Evolutionary conservation across 2,113 vertebrate genomes (phyloP), one percentile per base, ranked within the genome.

Genomic region (Malurus melanocephalus): DNA sequence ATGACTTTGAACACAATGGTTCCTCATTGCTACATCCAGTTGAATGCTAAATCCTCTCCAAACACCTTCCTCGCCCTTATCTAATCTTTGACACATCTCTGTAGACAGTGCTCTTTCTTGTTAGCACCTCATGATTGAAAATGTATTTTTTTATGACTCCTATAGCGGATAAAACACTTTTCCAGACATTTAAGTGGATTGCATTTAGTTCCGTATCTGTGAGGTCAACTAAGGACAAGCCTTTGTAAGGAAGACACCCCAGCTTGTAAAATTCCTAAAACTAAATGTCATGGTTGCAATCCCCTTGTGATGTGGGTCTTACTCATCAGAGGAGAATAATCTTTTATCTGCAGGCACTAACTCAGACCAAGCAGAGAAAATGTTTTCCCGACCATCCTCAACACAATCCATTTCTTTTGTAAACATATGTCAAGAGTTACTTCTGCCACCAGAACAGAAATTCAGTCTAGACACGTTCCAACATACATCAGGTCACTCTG

Each of bases 331-430:
- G 42, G 19, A 87, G 84, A 93, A 53, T 5, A 76, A 51, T 20
- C 53, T 79, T 87, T 81, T 28, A 43, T 69, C 64, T 82, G 32
- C 48, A 85, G 43, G 48, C 51, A 80, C 14, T 53, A 82, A 68
- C 69, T 85, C 83, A 80, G 79, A 82, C 14, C 33, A 76, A 80
- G 67, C 35, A 21, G 38, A 85, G 59, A 80, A 93, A 93, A 92
- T 30, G 32, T 40, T 48, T 85, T 87, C 45, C 51, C 0, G 0
- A 49, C 74, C 68, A 64, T 48, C 13, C 60, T 38, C 6, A 7
- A 49, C 77, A 89, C 16, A 85, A 82, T 46, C 18, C 21, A 69
- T 42, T 76, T 85, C 67, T 91, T 91, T 32, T 87, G 55, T 80
- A 92, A 91, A 93, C 76, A 48, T 32, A 71, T 6, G 33, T 55